Base-by-base conservation (phyloP, 2,113 vertebrate genomes). In the Nesoenas mayeri region DNA sequence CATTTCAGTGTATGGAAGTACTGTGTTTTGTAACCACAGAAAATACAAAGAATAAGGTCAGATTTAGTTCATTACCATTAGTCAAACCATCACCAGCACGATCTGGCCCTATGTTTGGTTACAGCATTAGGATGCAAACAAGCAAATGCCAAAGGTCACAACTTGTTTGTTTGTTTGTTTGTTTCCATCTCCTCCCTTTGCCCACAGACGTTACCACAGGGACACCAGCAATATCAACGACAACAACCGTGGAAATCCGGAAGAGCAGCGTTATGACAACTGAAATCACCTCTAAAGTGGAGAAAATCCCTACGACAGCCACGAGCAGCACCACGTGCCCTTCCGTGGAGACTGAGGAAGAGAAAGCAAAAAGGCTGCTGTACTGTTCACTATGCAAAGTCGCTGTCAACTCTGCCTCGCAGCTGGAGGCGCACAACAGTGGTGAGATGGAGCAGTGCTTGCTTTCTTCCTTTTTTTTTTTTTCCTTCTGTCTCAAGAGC, bases 361-460 rank as follows among this genome's bases (percentile, higher is more conserved):
- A 99, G 93, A 99, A 99, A 94, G 99, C 99, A 15, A 98, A 98
- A 20, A 97, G 99, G 32, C 98, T 99, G 20, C 99, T 99, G 29
- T 99, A 99, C 98, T 99, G 99, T 97, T 99, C 99, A 21, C 98
- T 99, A 95, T 99, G 99, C 98, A 99, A 99, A 97, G 99, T 99
- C 60, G 99, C 99, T 48, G 99, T 99, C 97, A 99, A 99, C 98
- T 99, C 99, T 2, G 98, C 98, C 70, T 99, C 99, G 0, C 99
- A 99, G 98, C 98, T 99, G 97, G 99, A 99, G 96, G 99, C 99
- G 11, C 99, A 99, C 98, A 99, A 99, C 98, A 99, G 98, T 58
- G 99, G 99, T 99, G 95, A 99, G 99, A 95, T 69, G 79, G 86
- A 93, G 93, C 47, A 65, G 57, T 67, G 42, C 79, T 91, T 83